Evolutionary conservation across 2,113 vertebrate species (phyloP).

Genomic region (Nesoenas mayeri): DNA sequence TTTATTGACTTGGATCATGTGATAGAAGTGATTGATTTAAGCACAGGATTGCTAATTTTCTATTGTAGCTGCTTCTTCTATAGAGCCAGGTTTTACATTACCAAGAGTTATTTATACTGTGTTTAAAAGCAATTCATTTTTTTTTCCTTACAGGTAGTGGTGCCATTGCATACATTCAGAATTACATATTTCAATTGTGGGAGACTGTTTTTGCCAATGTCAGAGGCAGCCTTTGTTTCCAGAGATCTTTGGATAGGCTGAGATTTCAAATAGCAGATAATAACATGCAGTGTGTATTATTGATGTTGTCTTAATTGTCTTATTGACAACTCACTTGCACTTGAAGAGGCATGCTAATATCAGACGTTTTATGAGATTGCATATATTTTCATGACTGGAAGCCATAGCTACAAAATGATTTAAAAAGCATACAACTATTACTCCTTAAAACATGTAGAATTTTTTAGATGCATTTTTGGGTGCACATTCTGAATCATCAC

Average conservation of each 20-base stretch:
- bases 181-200: constrained; percentile 34
- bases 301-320: constrained; percentile 82
- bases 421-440: not conserved
- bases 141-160: not conserved
- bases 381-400: constrained; percentile 71
- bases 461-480: not conserved
- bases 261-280: constrained; percentile 69
- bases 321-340: constrained; percentile 80
- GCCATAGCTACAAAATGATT: constrained; percentile 60
- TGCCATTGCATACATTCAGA: not conserved
- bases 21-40: constrained; percentile 73
- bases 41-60: constrained; percentile 67
- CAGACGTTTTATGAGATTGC: constrained; percentile 72
- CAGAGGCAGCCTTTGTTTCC: constrained; percentile 68
- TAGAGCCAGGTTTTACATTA: constrained; percentile 9
- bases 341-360: constrained; percentile 78
- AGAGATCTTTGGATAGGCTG: constrained; percentile 67
- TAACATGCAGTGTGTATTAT: constrained; percentile 74
- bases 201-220: constrained; percentile 25
- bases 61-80: constrained; percentile 24
- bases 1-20: constrained; percentile 72
- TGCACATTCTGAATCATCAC: not conserved
- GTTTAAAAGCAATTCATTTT: constrained; percentile 37
- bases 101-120: constrained; percentile 18
- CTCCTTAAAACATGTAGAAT: not conserved